Evolutionary conservation across 2,113 vertebrate genomes (phyloP).

Genomic region (Psammodynastes pulverulentus): DNA sequence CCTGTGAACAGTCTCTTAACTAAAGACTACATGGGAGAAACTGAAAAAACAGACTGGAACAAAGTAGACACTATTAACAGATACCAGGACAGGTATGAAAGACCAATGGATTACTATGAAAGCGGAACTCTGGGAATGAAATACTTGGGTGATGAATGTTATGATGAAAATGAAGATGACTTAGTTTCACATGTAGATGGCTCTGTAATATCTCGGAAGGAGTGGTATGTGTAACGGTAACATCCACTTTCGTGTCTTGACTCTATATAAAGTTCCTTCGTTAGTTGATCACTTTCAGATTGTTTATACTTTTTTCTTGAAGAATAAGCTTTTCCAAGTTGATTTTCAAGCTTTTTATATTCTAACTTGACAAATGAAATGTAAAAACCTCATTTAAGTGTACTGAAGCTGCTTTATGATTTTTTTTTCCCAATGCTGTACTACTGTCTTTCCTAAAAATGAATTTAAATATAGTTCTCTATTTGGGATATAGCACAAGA

Average conservation of each 20-base stretch:
- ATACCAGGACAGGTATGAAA: slow-evolving; percentile 79
- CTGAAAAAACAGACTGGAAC: slow-evolving; percentile 89
- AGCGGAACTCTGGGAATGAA: slow-evolving; percentile 83
- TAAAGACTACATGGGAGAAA: slow-evolving; percentile 87
- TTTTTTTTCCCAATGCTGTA: slow-evolving; percentile 71
- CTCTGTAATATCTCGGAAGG: slow-evolving; percentile 95
- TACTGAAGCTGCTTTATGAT: slow-evolving; percentile 72
- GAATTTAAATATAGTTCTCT: slow-evolving; percentile 75
- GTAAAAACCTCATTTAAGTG: slow-evolving; percentile 66
- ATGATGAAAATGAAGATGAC: slow-evolving; percentile 88
- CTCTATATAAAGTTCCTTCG: slow-evolving; percentile 64
- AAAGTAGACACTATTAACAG: slow-evolving; percentile 80
- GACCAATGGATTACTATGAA: slow-evolving; percentile 82
- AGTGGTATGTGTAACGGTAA: slow-evolving; percentile 91
- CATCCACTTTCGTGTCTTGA: slow-evolving; percentile 61
- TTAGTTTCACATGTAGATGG: slow-evolving; percentile 96
- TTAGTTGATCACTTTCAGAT: slow-evolving; percentile 74
- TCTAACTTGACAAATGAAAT: slow-evolving; percentile 70
- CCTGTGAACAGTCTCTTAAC: slow-evolving; percentile 85
- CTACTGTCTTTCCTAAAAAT: slow-evolving; percentile 76
- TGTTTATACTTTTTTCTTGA: slow-evolving; percentile 74
- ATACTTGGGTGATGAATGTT: slow-evolving; percentile 85
- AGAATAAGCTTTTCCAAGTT: slow-evolving; percentile 77
- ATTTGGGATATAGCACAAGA: slow-evolving; percentile 69
- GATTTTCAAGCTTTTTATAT: slow-evolving; percentile 74